Conservation (phyloP, 1,140 invertebrate species). For the Bombus huntii region DNA sequence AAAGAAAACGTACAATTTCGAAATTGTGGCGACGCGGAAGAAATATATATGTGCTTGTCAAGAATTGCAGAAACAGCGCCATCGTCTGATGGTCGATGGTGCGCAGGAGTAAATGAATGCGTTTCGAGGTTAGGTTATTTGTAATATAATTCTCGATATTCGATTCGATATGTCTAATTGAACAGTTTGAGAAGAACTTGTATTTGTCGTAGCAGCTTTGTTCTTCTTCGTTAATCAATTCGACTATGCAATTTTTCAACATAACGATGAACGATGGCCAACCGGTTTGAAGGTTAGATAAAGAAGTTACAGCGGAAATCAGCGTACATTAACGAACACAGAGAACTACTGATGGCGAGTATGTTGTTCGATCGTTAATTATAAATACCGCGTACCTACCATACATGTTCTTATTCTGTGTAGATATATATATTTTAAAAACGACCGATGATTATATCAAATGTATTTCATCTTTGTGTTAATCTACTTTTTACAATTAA, state of each 20-base stretch:
- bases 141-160: not conserved
- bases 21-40: not conserved
- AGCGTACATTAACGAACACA: not conserved
- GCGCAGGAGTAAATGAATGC: slow-evolving; percentile 21
- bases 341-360: not conserved
- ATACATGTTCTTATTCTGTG: not conserved
- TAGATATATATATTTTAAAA: not conserved
- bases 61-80: slow-evolving; percentile 37
- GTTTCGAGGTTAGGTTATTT: slow-evolving; percentile 37
- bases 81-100: not conserved
- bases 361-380: not conserved
- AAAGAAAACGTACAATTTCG: slow-evolving; percentile 28
- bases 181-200: not conserved
- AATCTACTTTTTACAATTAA: not conserved
- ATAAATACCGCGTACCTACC: not conserved
- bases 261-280: not conserved
- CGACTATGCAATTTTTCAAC: not conserved
- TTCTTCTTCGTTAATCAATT: not conserved
- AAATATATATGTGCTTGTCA: not conserved
- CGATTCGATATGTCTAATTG: not conserved
- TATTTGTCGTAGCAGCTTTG: too few species aligned
- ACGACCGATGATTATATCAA: not conserved
- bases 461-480: not conserved
- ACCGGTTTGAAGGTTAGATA: slow-evolving; percentile 4
- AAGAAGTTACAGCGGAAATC: not conserved